Conservation (phyloP, 1,140 invertebrate genomes). For the Tetramorium parvispinum region DNA sequence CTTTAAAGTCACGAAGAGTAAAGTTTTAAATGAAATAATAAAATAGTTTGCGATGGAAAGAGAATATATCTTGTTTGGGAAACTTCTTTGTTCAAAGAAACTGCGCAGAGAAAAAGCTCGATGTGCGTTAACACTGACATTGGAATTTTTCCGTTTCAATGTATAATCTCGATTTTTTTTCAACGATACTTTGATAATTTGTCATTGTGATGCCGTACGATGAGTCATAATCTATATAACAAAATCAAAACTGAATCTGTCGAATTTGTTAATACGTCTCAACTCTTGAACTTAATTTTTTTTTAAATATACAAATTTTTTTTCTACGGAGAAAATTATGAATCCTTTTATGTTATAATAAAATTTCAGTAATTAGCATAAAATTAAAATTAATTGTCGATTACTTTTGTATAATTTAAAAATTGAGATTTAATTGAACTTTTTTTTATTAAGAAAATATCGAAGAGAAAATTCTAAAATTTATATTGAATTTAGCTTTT, state of each 20-base stretch:
- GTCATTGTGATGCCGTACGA: not conserved
- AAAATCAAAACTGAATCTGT: not conserved
- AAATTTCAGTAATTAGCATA: not conserved
- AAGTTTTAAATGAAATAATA: not conserved
- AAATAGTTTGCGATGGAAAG: not conserved
- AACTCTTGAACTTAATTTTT: not conserved
- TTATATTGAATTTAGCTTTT: not conserved
- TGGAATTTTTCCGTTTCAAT: conserved; percentile 1
- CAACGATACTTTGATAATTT: not conserved
- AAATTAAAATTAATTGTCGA: not conserved
- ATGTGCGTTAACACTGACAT: conserved; percentile 11
- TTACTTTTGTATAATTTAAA: not conserved
- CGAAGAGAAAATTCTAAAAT: not conserved
- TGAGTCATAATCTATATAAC: conserved; percentile 2
- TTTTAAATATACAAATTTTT: not conserved
- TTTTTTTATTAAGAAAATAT: not conserved
- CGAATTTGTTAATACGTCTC: not conserved
- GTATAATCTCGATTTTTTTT: conserved; percentile 1
- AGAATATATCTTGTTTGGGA: not conserved
- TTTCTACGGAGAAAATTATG: not conserved
- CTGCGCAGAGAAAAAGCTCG: conserved; percentile 11
- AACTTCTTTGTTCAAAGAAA: conserved; percentile 30
- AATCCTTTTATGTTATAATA: not conserved
- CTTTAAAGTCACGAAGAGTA: not conserved
- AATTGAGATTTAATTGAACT: not conserved